These are phyloP conservation scores for Sthenelais limicola DNA, from an alignment of 2,888 invertebrate genomes.

Conservation along the genomic window DNA sequence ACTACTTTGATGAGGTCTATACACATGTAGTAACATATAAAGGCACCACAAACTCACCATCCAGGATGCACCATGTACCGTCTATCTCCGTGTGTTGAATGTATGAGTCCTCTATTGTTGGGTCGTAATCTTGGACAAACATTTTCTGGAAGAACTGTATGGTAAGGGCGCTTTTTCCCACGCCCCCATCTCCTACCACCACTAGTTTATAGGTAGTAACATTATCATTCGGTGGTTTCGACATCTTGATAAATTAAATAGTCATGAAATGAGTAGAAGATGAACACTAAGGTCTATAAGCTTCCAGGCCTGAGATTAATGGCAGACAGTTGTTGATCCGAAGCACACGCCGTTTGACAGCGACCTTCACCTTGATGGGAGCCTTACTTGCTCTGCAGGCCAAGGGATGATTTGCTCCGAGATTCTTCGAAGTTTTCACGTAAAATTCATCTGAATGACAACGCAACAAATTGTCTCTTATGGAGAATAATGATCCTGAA, in stretches of 20 bases:
- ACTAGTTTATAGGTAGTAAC: conserved; percentile 84
- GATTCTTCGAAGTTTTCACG: neutral
- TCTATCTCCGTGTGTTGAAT: conserved; percentile 95
- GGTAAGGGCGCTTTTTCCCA: conserved; percentile 96
- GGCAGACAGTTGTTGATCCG: too few species aligned
- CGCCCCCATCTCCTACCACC: conserved; percentile 95
- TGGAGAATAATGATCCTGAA: neutral
- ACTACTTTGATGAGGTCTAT: neutral
- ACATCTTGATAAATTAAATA: conserved; percentile 34
- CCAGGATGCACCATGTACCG: conserved; percentile 90
- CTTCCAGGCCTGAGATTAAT: too few species aligned
- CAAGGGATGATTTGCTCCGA: neutral
- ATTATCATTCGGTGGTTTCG: conserved; percentile 65
- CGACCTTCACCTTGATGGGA: conserved; percentile 37
- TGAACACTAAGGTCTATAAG: too few species aligned
- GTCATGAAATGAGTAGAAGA: neutral
- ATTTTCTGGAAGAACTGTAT: conserved; percentile 93
- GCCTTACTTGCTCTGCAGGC: neutral
- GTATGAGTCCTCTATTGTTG: conserved; percentile 96
- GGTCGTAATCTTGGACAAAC: conserved; percentile 95
- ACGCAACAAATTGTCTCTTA: neutral
- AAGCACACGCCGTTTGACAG: too few species aligned
- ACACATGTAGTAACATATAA: neutral
- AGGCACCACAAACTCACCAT: conserved; percentile 77
- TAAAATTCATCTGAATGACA: neutral